A percentile compares a stretch with the other conserved stretches of the same genome.
phyloP scores from a whole-genome alignment of 2,797 vertebrate genomes.

The Catharus ustulatus region DNA sequence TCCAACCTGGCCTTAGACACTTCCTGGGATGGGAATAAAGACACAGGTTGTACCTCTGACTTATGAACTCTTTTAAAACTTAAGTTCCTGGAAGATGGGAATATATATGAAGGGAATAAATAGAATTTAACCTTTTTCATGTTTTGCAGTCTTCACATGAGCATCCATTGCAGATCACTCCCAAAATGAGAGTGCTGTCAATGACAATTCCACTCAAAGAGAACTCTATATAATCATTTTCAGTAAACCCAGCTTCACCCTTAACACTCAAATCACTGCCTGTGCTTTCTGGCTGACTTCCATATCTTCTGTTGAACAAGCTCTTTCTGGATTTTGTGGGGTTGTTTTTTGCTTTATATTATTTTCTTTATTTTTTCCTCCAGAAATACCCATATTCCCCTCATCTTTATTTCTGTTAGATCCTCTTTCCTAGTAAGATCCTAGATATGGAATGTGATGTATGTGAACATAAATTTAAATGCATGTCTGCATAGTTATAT shows the following conservation, averaged over 20 bases:
- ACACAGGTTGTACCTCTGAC: neutral
- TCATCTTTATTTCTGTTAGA: neutral
- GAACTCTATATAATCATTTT: neutral
- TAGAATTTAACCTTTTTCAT: neutral
- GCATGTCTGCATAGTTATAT: neutral
- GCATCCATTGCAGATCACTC: neutral
- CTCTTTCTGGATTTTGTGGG: neutral
- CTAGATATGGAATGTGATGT: neutral
- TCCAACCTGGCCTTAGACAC: neutral
- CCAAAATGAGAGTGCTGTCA: neutral
- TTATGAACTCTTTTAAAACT: neutral
- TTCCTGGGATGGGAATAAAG: neutral
- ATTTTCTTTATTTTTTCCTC: rapidly evolving
- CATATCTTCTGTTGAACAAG: neutral
- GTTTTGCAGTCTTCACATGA: neutral
- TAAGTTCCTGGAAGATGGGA: rapidly evolving
- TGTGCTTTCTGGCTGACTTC: neutral
- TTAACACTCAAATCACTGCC: neutral
- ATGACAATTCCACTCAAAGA: neutral
- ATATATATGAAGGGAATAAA: neutral
- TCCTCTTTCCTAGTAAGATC: slow-evolving; percentile 18
- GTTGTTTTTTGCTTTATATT: neutral
- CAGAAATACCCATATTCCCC: neutral
- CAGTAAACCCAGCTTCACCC: neutral
- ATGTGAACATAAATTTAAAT: neutral